A percentile compares a stretch with the other conserved stretches of the same genome.
Conservation (phyloP, 2,113 vertebrate species). For the Ranitomeya imitator region DNA sequence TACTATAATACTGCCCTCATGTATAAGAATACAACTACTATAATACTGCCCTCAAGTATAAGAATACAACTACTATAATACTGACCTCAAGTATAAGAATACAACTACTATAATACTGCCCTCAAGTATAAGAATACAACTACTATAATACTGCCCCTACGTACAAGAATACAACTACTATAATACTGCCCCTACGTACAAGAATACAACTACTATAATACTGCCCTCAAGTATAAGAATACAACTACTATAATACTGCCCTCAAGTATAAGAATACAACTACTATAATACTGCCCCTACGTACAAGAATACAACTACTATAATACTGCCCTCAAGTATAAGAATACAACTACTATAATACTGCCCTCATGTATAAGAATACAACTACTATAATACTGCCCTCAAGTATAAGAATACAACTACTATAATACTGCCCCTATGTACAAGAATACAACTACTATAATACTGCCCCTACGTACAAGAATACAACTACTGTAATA, state of each 20-base stretch:
- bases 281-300: background rate
- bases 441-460: background rate
- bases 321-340: background rate
- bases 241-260: constrained; percentile 1
- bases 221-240: background rate
- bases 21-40: background rate
- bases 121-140: background rate
- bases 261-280: background rate
- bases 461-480: background rate
- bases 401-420: constrained; percentile 1
- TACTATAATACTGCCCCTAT: constrained; percentile 3
- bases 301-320: background rate
- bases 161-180: constrained; percentile 10
- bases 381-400: background rate
- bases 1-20: constrained; percentile 3
- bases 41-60: background rate
- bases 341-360: constrained; percentile 3
- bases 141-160: background rate
- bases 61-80: constrained; percentile 6
- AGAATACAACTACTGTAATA: constrained; percentile 3
- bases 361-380: background rate
- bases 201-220: too few relatives aligned
- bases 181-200: too few relatives aligned
- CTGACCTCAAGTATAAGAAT: background rate
- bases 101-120: background rate